phyloP scores from a whole-genome alignment of 2,797 vertebrate species.

The Periparus ater region DNA sequence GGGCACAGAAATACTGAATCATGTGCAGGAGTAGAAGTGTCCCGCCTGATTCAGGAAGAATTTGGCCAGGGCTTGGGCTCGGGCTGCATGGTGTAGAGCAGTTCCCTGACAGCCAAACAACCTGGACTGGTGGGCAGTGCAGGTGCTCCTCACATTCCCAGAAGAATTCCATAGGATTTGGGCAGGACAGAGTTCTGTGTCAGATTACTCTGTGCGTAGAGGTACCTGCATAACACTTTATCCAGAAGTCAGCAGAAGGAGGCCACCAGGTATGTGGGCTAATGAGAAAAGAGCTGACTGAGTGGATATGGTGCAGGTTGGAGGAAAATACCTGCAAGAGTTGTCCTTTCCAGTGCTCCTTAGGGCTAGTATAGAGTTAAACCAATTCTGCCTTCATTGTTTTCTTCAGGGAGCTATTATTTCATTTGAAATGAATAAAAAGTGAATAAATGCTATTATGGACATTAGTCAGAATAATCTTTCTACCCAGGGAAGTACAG shows the following conservation, averaged over 20 bases:
- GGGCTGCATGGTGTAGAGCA: not conserved
- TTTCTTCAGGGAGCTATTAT: conserved; percentile 29
- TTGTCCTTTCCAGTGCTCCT: not conserved
- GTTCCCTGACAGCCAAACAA: not conserved
- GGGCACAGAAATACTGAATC: not conserved
- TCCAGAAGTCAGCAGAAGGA: not conserved
- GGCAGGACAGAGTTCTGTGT: not conserved
- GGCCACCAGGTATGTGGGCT: not conserved
- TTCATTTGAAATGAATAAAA: not conserved
- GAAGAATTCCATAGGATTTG: not conserved
- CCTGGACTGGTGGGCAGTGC: not conserved
- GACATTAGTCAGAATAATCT: not conserved
- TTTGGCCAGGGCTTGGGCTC: not conserved
- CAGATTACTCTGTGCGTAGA: not conserved
- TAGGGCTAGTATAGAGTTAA: not conserved
- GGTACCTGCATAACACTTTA: not conserved
- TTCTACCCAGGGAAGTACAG: not conserved
- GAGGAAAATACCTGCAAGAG: not conserved
- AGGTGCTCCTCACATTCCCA: not conserved
- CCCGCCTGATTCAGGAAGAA: not conserved
- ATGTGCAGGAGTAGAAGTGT: not conserved
- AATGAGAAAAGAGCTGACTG: not conserved
- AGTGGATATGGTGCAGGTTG: not conserved
- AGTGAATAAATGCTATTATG: not conserved
- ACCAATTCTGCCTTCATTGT: not conserved